These are phyloP conservation scores for Cyprinodon diabolis DNA, from an alignment of 2,797 vertebrate genomes.

Conservation along the genomic window DNA sequence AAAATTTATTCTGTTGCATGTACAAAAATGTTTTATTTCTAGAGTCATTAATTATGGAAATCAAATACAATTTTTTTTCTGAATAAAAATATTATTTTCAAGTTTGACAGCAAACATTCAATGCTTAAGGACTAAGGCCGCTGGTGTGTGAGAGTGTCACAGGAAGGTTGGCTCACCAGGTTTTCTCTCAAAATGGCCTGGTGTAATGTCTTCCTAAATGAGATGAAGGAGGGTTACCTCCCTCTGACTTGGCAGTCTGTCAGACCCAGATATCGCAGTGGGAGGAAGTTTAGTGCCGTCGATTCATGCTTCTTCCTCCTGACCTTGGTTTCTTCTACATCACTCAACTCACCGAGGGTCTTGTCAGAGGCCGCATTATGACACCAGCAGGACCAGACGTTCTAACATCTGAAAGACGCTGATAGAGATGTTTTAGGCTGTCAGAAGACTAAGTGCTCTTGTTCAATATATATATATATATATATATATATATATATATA, in stretches of 20 bases:
- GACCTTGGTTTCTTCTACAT: conserved; percentile 64
- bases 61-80: neutral
- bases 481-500: no score
- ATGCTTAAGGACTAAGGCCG: neutral
- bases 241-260: conserved; percentile 69
- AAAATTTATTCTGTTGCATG: neutral
- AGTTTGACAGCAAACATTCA: neutral
- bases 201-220: conserved; percentile 69
- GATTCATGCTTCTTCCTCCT: conserved; percentile 51
- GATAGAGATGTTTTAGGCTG: conserved; percentile 4
- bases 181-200: conserved; percentile 46
- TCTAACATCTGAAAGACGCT: conserved; percentile 7
- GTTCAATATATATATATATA: neutral
- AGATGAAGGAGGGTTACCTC: conserved; percentile 56
- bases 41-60: neutral
- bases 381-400: conserved; percentile 18
- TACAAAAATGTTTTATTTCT: neutral
- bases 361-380: conserved; percentile 22
- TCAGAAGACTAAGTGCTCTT: neutral
- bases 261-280: conserved; percentile 64
- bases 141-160: conserved; percentile 22
- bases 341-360: conserved; percentile 39
- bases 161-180: conserved; percentile 60
- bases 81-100: neutral
- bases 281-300: conserved; percentile 61